phyloP scores from a whole-genome alignment of 1,140 invertebrate species.

The Drosophila insularis region DNA sequence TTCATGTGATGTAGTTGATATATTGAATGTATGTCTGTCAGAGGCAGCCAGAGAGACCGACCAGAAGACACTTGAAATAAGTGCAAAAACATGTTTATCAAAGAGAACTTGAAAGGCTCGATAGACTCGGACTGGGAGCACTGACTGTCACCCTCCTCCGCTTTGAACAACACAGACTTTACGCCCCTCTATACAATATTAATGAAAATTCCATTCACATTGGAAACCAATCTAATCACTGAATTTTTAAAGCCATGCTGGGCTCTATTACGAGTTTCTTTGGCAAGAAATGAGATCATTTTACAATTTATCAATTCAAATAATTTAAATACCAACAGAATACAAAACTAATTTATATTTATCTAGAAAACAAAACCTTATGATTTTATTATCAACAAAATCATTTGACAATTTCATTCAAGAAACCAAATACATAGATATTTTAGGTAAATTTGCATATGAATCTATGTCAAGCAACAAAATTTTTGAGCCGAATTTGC shows the following conservation, averaged over 20 bases:
- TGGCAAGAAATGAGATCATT: slow-evolving; percentile 1
- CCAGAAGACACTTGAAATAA: slow-evolving; percentile 44
- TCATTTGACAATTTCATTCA: slow-evolving; percentile 22
- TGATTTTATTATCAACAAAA: slow-evolving; percentile 6
- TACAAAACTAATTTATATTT: slow-evolving; percentile 10
- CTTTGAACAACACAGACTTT: slow-evolving; percentile 46
- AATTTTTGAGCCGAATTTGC: not conserved
- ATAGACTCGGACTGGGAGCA: slow-evolving; percentile 3
- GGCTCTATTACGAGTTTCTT: not conserved
- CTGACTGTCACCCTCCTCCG: slow-evolving; percentile 35
- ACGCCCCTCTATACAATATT: slow-evolving; percentile 2
- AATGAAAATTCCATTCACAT: slow-evolving; percentile 8
- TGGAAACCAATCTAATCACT: not conserved
- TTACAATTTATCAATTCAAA: slow-evolving; percentile 3
- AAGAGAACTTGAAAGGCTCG: slow-evolving; percentile 30
- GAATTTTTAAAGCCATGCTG: not conserved
- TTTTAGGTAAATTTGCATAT: slow-evolving; percentile 30
- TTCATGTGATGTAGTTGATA: slow-evolving; percentile 16
- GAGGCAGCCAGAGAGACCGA: not conserved
- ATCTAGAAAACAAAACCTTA: slow-evolving; percentile 14
- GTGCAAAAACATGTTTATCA: slow-evolving; percentile 74
- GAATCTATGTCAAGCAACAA: slow-evolving; percentile 9
- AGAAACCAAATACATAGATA: not conserved
- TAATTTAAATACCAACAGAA: not conserved
- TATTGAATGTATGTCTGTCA: slow-evolving; percentile 14